A percentile compares a stretch with the other conserved stretches of the same genome.
Evolutionary conservation across 2,797 vertebrate genomes (phyloP).

Genomic region (Catostomus latipinnis): DNA sequence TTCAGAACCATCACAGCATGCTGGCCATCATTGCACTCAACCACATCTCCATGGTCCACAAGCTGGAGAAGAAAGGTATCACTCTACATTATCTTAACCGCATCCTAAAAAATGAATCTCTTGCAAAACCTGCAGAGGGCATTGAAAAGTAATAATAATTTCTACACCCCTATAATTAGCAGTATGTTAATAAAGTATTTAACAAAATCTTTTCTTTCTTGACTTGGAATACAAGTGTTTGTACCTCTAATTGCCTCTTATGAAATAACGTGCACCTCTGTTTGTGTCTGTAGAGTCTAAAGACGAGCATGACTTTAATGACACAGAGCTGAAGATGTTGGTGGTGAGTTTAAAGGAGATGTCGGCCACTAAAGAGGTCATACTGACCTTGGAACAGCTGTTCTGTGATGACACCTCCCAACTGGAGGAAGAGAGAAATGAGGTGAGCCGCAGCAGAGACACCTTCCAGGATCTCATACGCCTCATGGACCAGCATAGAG

Average conservation of each 20-base stretch:
- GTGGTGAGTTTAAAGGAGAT: conserved; percentile 78
- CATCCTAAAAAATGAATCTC: too few relatives aligned
- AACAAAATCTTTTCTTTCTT: neutral
- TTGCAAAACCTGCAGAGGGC: too few relatives aligned
- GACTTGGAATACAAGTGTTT: neutral
- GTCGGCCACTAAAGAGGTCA: conserved; percentile 81
- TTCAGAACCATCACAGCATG: conserved; percentile 72
- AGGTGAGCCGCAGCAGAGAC: conserved; percentile 79
- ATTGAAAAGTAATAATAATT: conserved; percentile 1
- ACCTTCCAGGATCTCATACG: conserved; percentile 86
- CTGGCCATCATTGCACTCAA: conserved; percentile 83
- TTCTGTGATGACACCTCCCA: conserved; percentile 74
- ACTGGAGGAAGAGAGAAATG: conserved; percentile 70
- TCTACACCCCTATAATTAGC: neutral
- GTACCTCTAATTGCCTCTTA: neutral
- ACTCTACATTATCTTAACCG: neutral
- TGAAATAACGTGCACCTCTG: neutral
- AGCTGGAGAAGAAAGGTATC: conserved; percentile 78
- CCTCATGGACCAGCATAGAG: conserved; percentile 84
- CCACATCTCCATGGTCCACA: conserved; percentile 83
- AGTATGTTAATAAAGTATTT: neutral
- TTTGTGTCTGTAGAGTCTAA: conserved; percentile 60
- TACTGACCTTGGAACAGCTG: conserved; percentile 87
- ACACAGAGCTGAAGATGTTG: conserved; percentile 77
- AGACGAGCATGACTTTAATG: conserved; percentile 76